phyloP scores from a whole-genome alignment of 2,113 vertebrate species.

The pig (Sus scrofa) region DNA sequence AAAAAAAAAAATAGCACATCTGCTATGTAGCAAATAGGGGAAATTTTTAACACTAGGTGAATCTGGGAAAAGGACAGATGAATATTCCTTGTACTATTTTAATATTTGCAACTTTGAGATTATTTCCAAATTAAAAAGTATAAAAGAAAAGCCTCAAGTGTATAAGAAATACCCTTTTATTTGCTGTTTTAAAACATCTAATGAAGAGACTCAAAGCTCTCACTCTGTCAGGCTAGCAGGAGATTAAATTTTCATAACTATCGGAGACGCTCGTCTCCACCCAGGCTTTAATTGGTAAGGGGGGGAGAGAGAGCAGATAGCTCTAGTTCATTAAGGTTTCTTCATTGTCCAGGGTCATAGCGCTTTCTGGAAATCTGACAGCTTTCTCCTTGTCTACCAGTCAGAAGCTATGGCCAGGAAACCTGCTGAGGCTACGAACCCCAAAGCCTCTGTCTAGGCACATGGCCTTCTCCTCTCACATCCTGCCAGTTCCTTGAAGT shows the following conservation, averaged over 20 bases:
- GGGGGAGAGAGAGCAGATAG: not conserved
- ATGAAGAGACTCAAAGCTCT: constrained; percentile 6
- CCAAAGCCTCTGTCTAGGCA: not conserved
- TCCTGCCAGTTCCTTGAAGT: not conserved
- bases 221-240: not conserved
- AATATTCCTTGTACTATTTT: constrained; percentile 3
- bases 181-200: not conserved
- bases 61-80: not conserved
- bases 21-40: not conserved
- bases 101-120: constrained; percentile 39
- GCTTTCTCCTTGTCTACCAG: constrained; percentile 7
- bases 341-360: not conserved
- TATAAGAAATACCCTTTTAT: not conserved
- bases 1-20: constrained; percentile 11
- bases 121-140: constrained; percentile 17
- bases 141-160: not conserved
- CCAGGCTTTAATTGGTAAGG: not conserved
- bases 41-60: constrained; percentile 36
- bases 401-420: constrained; percentile 5
- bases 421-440: not conserved
- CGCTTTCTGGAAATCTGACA: constrained; percentile 16
- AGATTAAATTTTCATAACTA: constrained; percentile 40
- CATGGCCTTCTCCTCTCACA: not conserved
- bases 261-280: not conserved
- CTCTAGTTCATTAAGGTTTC: not conserved